These are phyloP conservation scores for Polydrusus cervinus DNA, from an alignment of 2,888 invertebrate genomes.

Conservation along the genomic window DNA sequence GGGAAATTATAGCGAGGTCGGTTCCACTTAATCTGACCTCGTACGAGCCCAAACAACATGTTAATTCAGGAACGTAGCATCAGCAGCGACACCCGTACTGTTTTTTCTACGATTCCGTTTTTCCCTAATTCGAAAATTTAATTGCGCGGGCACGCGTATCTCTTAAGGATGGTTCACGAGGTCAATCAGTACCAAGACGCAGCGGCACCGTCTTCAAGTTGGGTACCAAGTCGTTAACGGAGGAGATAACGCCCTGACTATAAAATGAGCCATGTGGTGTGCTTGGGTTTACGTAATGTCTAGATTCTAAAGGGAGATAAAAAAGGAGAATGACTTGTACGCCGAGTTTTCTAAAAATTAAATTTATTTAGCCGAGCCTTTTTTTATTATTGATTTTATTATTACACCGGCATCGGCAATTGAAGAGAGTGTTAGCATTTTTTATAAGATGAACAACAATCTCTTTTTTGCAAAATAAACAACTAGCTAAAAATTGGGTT, in stretches of 20 bases:
- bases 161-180: slow-evolving; percentile 56
- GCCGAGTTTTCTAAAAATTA: no score
- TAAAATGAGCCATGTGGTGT: slow-evolving; percentile 37
- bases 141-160: slow-evolving; percentile 62
- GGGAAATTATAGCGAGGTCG: no score
- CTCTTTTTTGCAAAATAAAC: no score
- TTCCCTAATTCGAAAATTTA: slow-evolving; percentile 60
- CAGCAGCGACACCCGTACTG: neutral
- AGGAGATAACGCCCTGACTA: slow-evolving; percentile 49
- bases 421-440: no score
- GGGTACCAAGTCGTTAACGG: slow-evolving; percentile 39
- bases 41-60: neutral
- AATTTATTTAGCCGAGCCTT: no score
- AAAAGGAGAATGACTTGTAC: slow-evolving; percentile 17
- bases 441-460: no score
- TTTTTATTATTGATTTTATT: no score
- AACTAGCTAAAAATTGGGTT: no score
- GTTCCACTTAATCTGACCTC: no score
- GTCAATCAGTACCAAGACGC: slow-evolving; percentile 42
- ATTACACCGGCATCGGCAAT: no score
- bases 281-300: slow-evolving; percentile 41
- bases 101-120: slow-evolving; percentile 15
- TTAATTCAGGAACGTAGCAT: slow-evolving; percentile 7
- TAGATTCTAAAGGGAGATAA: slow-evolving; percentile 40
- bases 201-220: slow-evolving; percentile 43